phyloP scores from a whole-genome alignment of 1,140 invertebrate genomes.

The Cephus cinctus region DNA sequence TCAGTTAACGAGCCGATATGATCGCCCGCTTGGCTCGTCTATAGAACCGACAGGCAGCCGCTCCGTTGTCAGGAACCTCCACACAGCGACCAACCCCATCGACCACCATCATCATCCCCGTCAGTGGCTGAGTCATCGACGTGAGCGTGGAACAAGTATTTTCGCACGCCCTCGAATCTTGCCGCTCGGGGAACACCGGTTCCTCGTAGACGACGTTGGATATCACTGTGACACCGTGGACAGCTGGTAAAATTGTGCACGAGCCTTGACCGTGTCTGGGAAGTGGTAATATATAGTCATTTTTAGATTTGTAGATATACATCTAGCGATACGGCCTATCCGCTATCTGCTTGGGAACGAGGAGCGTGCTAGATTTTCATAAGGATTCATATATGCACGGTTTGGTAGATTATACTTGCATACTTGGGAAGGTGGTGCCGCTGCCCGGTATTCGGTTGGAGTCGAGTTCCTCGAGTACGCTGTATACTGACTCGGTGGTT shows the following conservation, averaged over 20 bases:
- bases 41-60: constrained; percentile 14
- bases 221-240: too few species aligned
- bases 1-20: constrained; percentile 55
- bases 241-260: too few species aligned
- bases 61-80: not conserved
- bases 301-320: too few species aligned
- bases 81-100: constrained; percentile 28
- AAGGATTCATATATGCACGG: constrained; percentile 54
- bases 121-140: constrained; percentile 41
- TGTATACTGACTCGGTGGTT: too few species aligned
- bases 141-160: constrained; percentile 27
- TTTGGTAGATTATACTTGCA: constrained; percentile 48
- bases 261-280: too few species aligned
- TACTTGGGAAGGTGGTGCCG: constrained; percentile 28
- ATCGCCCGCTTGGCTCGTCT: constrained; percentile 34
- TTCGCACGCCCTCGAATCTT: too few species aligned
- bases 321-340: too few species aligned
- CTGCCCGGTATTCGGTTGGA: constrained; percentile 20
- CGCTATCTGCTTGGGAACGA: too few species aligned
- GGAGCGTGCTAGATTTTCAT: constrained; percentile 51
- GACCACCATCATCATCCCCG: constrained; percentile 32
- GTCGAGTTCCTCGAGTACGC: constrained; percentile 35
- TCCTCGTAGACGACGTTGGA: too few species aligned
- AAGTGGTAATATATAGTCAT: too few species aligned
- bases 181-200: too few species aligned